A percentile compares a stretch with the other conserved stretches of the same genome.
phyloP scores from a whole-genome alignment of 2,113 vertebrate species.

The Theropithecus gelada region DNA sequence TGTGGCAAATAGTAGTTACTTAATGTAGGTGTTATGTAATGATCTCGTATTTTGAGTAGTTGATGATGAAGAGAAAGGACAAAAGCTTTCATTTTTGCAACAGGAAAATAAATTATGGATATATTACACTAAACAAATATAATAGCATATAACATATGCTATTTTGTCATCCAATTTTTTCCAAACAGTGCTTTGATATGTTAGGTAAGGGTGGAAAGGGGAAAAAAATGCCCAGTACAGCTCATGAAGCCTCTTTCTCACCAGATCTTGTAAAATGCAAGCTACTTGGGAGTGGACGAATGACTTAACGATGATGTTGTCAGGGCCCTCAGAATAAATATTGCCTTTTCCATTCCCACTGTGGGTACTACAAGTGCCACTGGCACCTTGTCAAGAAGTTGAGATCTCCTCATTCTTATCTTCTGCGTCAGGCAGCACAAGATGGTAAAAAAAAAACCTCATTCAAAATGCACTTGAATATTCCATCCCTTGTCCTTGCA shows the following conservation, averaged over 20 bases:
- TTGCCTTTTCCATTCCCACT: constrained; percentile 42
- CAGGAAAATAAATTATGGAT: constrained; percentile 38
- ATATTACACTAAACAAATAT: not conserved
- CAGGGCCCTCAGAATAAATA: constrained; percentile 50
- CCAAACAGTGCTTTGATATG: not conserved
- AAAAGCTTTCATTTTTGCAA: constrained; percentile 4
- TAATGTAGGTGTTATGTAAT: not conserved
- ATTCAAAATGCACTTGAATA: not conserved
- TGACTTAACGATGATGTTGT: constrained; percentile 56
- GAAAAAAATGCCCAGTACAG: not conserved
- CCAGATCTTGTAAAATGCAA: constrained; percentile 57
- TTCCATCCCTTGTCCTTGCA: not conserved
- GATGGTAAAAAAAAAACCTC: not conserved
- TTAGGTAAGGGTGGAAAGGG: not conserved
- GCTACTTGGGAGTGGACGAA: not conserved
- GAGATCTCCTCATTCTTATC: constrained; percentile 39
- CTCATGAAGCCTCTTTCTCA: not conserved
- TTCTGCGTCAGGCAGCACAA: constrained; percentile 48
- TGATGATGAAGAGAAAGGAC: not conserved
- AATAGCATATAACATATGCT: not conserved
- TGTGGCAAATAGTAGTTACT: not conserved
- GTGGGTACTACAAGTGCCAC: not conserved
- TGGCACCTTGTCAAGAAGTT: not conserved
- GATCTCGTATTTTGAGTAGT: not conserved
- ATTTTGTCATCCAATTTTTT: constrained; percentile 16